Evolutionary conservation across 2,797 vertebrate species (phyloP).

Genomic region (Poeciliopsis gracilis): DNA sequence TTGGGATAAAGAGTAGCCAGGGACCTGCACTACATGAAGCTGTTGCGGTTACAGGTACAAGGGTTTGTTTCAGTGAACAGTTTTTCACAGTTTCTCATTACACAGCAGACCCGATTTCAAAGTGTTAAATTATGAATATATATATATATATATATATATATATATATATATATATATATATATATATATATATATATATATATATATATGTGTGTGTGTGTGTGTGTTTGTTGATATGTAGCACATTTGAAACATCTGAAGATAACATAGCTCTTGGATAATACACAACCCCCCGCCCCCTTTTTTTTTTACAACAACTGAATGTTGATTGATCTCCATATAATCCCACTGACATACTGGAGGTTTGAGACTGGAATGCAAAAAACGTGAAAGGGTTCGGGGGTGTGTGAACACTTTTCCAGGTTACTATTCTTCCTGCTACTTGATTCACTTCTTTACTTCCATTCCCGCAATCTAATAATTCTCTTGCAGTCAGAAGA

Average conservation of each 20-base stretch:
- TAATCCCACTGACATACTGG: neutral
- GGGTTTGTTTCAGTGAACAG: constrained; percentile 44
- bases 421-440: constrained; percentile 27
- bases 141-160: too few species aligned
- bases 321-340: neutral
- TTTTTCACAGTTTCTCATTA: constrained; percentile 9
- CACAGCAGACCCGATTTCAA: constrained; percentile 5
- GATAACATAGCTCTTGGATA: too few species aligned
- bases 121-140: too few species aligned
- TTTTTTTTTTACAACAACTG: neutral
- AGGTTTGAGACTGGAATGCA: neutral
- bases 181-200: too few species aligned
- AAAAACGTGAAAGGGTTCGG: neutral
- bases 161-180: too few species aligned
- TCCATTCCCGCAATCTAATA: constrained; percentile 10
- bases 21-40: constrained; percentile 73
- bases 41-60: constrained; percentile 80
- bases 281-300: too few species aligned
- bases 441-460: constrained; percentile 22
- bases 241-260: neutral
- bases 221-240: neutral
- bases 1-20: constrained; percentile 70
- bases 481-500: constrained; percentile 13
- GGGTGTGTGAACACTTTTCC: constrained; percentile 5
- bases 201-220: neutral